Evolutionary conservation across 2,888 invertebrate genomes (phyloP).

Genomic region (Aquatica leii): DNA sequence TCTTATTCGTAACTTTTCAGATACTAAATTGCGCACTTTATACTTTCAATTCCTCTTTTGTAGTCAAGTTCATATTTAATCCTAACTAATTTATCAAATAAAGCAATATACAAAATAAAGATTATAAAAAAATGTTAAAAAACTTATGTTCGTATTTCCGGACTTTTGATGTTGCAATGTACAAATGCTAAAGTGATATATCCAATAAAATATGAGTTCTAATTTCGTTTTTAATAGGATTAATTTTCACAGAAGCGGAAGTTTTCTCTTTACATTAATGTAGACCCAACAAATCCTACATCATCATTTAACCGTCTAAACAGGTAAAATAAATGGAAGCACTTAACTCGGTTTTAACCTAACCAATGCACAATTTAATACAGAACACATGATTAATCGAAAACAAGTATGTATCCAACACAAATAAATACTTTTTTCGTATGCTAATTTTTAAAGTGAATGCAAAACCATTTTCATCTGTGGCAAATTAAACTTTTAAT

Average conservation of each 20-base stretch:
- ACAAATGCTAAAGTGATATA: slow-evolving; percentile 13
- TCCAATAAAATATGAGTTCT: slow-evolving; percentile 20
- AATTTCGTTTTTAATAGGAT: slow-evolving; percentile 22
- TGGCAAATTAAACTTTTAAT: background rate
- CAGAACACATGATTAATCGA: slow-evolving; percentile 24
- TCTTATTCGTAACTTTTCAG: background rate
- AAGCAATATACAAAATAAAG: background rate
- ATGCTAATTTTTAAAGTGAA: background rate
- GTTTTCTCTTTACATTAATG: slow-evolving; percentile 11
- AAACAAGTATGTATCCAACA: background rate
- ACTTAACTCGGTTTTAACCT: slow-evolving; percentile 25
- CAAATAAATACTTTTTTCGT: slow-evolving; percentile 1
- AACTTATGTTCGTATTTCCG: background rate
- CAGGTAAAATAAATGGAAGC: slow-evolving; percentile 28
- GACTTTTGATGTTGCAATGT: background rate
- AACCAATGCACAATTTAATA: slow-evolving; percentile 26
- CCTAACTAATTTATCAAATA: too few species aligned
- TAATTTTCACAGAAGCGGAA: slow-evolving; percentile 15
- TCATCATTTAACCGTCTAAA: slow-evolving; percentile 26
- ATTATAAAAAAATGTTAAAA: background rate
- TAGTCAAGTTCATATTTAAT: background rate
- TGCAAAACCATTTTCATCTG: background rate
- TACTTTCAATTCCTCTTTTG: background rate
- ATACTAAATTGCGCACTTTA: background rate
- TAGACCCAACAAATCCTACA: slow-evolving; percentile 18